Base-by-base conservation (phyloP, 2,888 invertebrate species). In the Eupithecia insigniata region DNA sequence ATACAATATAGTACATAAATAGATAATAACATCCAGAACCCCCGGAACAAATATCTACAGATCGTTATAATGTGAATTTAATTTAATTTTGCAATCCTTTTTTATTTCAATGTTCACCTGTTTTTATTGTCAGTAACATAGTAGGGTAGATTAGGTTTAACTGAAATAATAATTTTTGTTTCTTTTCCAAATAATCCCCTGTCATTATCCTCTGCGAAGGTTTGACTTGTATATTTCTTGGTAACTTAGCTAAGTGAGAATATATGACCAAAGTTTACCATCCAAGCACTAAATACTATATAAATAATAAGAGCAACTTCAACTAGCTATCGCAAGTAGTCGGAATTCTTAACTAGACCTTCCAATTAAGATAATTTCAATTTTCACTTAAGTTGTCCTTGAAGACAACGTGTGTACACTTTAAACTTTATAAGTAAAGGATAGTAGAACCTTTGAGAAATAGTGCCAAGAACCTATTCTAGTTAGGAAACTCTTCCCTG, bases 351-450 rank as follows among this genome's bases (percentile, higher is more conserved):
- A 26, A 55, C 26, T 26, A 14, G 2, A 4, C 12, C 55, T 55
- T 55, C 55, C 55, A 26, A 55, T 55, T 55, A 55, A 55, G 55
- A 4, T 55, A 55, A 26, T 55, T 51, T 51, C 22, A 10, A 51
- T 22, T 51, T 22, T 51, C 22, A 4, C 3, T 51, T 22, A 51
- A 51, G 51, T 51, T 12, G 12, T 51, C n/a, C 22, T 51, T 51
- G 51, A 51, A 51, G 22, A 51, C 22, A 22, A 51, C 51, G 3
- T 51, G 22, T 12, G 14, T 26, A 55, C 26, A 51, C 22, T 51
- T 51, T 10, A 22, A 22, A 51, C 10, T 51, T 22, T 22, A 51
- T 16, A 39, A 18, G 7, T 39, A 39, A 0, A 18, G n/a, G 18
- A n/a, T 8, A 46, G 8, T 8, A 46, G 8, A 43, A 43, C 22